A percentile compares a stretch with the other conserved stretches of the same genome.
phyloP scores from a whole-genome alignment of 1,140 invertebrate genomes.

The Drosophila simulans region DNA sequence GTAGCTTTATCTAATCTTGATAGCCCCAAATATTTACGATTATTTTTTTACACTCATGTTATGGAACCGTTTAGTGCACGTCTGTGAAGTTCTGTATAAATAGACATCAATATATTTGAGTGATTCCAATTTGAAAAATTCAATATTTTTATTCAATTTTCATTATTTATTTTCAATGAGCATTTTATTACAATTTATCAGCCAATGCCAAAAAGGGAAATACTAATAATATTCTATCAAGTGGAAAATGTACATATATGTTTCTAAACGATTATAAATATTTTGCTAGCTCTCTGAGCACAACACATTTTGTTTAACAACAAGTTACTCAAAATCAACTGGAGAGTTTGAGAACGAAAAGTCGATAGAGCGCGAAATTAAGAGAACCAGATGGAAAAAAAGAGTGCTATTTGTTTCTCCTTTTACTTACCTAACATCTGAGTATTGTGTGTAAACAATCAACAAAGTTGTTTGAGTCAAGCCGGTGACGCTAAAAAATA shows the following conservation, averaged over 20 bases:
- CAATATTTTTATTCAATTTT: too few species aligned
- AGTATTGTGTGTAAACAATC: constrained; percentile 49
- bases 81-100: too few species aligned
- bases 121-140: too few species aligned
- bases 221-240: not conserved
- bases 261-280: too few species aligned
- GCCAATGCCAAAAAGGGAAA: too few species aligned
- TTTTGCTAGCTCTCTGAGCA: not conserved
- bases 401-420: not conserved
- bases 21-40: too few species aligned
- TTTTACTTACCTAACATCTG: constrained; percentile 48
- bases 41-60: too few species aligned
- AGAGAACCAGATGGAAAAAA: not conserved
- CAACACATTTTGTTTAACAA: not conserved
- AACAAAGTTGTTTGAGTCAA: constrained; percentile 30
- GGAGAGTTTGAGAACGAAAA: constrained; percentile 1
- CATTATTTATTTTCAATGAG: too few species aligned
- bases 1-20: too few species aligned
- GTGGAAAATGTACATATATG: not conserved
- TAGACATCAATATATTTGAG: too few species aligned
- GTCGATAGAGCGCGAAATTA: not conserved
- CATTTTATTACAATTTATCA: too few species aligned
- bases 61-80: too few species aligned
- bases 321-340: not conserved
- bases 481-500: constrained; percentile 15